Conservation (phyloP, 2,113 vertebrate species). For the Syngnathus typhle region DNA sequence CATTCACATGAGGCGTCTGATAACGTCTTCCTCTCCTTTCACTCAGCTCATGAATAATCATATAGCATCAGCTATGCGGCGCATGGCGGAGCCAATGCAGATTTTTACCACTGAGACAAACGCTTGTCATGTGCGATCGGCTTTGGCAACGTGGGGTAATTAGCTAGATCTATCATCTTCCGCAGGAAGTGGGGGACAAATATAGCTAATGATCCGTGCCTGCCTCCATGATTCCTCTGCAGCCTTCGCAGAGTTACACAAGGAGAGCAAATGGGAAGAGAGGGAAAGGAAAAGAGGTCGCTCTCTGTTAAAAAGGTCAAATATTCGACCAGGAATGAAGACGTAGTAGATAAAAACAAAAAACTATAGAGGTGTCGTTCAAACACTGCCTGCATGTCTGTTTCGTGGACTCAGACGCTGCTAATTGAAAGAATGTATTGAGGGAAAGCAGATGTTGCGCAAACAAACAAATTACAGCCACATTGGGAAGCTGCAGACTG, state of each 20-base stretch:
- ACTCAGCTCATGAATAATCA: constrained; percentile 63
- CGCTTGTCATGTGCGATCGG: constrained; percentile 56
- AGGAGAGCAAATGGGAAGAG: constrained; percentile 18
- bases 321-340: constrained; percentile 14
- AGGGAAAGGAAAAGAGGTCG: constrained; percentile 11
- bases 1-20: constrained; percentile 34
- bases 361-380: constrained; percentile 14
- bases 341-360: constrained; percentile 3
- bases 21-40: constrained; percentile 38
- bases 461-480: constrained; percentile 74
- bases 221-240: constrained; percentile 66
- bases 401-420: constrained; percentile 38
- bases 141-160: constrained; percentile 67
- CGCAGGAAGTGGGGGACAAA: constrained; percentile 71
- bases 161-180: constrained; percentile 73
- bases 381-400: constrained; percentile 10
- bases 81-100: constrained; percentile 32
- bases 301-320: constrained; percentile 12
- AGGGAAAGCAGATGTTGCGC: constrained; percentile 75
- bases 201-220: constrained; percentile 72
- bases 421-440: constrained; percentile 76
- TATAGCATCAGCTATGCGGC: constrained; percentile 56
- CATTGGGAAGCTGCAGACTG: constrained; percentile 65
- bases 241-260: constrained; percentile 44
- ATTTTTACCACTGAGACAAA: constrained; percentile 55